Evolutionary conservation across 2,113 vertebrate genomes (phyloP).

Genomic region (Oreochromis tanganicae): DNA sequence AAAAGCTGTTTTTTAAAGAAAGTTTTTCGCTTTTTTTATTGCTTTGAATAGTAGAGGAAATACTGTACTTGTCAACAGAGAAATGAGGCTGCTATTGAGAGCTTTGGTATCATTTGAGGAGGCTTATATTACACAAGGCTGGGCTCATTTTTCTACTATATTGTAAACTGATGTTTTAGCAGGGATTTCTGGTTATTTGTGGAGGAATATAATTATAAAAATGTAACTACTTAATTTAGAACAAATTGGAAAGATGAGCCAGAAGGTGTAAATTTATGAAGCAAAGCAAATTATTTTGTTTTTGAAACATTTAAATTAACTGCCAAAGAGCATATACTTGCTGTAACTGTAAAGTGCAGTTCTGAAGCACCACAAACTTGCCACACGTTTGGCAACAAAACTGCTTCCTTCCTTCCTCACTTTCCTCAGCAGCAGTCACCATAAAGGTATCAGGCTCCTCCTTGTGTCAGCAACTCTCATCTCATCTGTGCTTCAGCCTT

Average conservation of each 20-base stretch:
- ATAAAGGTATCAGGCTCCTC: no score
- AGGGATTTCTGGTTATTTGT: background rate
- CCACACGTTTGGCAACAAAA: no score
- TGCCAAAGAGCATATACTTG: background rate
- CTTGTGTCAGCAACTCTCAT: constrained; percentile 44
- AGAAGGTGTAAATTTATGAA: background rate
- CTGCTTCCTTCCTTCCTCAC: no score
- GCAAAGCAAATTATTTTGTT: background rate
- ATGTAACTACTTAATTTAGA: background rate
- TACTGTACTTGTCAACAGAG: background rate
- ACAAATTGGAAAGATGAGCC: background rate
- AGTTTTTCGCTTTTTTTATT: background rate
- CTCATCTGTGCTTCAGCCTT: constrained; percentile 2
- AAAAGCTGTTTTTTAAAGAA: background rate
- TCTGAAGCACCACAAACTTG: background rate
- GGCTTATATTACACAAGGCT: background rate
- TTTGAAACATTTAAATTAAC: background rate
- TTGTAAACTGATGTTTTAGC: background rate
- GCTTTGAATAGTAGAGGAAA: background rate
- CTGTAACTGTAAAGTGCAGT: background rate
- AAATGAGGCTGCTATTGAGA: background rate
- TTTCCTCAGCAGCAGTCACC: no score
- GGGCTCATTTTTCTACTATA: background rate
- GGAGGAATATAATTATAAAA: background rate
- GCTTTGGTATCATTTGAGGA: background rate